Evolutionary conservation across 2,797 vertebrate genomes (phyloP).

Genomic region (Premnoplex brunnescens): DNA sequence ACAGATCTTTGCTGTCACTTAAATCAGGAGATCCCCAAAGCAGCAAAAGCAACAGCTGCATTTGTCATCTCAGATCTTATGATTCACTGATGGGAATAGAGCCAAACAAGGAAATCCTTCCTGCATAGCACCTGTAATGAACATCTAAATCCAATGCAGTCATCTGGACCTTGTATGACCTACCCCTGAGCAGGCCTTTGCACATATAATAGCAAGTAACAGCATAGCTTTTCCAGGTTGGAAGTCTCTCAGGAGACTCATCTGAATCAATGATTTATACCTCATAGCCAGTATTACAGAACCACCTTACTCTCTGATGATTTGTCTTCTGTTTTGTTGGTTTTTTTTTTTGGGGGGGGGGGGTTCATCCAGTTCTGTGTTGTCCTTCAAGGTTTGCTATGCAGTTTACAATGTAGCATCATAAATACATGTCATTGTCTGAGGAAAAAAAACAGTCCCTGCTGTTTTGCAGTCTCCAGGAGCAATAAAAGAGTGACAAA

Average conservation of each 20-base stretch:
- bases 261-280: slow-evolving; percentile 16
- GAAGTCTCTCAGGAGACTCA: background rate
- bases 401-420: slow-evolving; percentile 1
- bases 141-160: background rate
- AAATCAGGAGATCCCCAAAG: background rate
- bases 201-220: background rate
- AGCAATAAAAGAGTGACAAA: slow-evolving; percentile 46
- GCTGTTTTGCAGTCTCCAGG: background rate
- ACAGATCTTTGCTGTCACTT: background rate
- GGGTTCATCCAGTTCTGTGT: background rate
- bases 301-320: background rate
- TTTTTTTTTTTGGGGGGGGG: too few species aligned
- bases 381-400: slow-evolving; percentile 29
- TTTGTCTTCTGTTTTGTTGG: background rate
- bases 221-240: slow-evolving; percentile 4
- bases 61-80: background rate
- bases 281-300: background rate
- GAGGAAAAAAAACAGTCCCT: background rate
- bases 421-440: slow-evolving; percentile 12
- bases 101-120: slow-evolving; percentile 18
- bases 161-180: slow-evolving; percentile 17
- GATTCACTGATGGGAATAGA: background rate
- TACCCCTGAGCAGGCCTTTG: background rate
- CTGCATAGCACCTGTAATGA: slow-evolving; percentile 18
- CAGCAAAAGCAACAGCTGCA: background rate